Percentiles rank a stretch among this genome's conserved stretches.
Conservation (phyloP, 2,113 vertebrate genomes). For the Sakesphorus luctuosus region DNA sequence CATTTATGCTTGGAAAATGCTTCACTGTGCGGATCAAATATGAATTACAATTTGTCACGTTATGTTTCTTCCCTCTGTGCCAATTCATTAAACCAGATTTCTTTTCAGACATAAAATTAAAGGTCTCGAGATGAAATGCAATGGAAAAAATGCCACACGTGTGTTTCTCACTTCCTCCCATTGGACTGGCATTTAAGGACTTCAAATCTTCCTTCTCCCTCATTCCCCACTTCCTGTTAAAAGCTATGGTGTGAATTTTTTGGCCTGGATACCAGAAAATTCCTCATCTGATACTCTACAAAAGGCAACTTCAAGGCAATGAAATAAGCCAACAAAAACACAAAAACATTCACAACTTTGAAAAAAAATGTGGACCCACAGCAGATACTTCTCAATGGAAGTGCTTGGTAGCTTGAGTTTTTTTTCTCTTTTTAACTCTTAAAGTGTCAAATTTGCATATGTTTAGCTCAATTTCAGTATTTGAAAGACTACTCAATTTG, state of each 20-base stretch:
- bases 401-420: not conserved
- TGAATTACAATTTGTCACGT: not conserved
- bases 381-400: conserved; percentile 32
- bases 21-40: not conserved
- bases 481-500: conserved; percentile 64
- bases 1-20: not conserved
- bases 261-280: not conserved
- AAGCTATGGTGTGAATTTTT: conserved; percentile 44
- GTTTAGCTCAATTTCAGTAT: conserved; percentile 37
- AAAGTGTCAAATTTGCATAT: conserved; percentile 15
- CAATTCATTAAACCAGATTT: not conserved
- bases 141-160: not conserved
- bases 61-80: not conserved
- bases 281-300: not conserved
- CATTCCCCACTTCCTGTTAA: conserved; percentile 5
- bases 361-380: conserved; percentile 5
- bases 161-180: not conserved
- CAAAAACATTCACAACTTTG: not conserved
- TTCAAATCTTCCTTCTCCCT: not conserved
- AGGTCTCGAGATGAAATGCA: not conserved
- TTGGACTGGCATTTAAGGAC: not conserved
- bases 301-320: conserved; percentile 32
- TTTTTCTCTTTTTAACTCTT: conserved; percentile 24
- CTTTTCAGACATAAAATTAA: not conserved
- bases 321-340: not conserved